Percentiles rank a stretch among this genome's conserved stretches.
These are phyloP conservation scores for Alviniconcha marisindica DNA, from an alignment of 1,140 invertebrate genomes.

Conservation along the genomic window DNA sequence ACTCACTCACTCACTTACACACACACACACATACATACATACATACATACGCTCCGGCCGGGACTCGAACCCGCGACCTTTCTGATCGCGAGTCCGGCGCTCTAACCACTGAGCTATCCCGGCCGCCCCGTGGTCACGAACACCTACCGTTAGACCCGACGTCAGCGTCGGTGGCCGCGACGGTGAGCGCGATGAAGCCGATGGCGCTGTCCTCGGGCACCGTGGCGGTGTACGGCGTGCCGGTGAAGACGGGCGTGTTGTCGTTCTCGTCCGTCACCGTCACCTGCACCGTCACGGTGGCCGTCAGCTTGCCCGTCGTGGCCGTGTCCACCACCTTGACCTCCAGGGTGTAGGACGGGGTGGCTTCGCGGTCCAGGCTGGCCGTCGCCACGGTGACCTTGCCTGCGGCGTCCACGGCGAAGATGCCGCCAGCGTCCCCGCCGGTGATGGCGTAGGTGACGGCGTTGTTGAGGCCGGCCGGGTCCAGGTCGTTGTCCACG, in stretches of 20 bases:
- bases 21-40: not conserved
- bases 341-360: slow-evolving; percentile 43
- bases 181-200: slow-evolving; percentile 87
- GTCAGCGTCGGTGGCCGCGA: slow-evolving; percentile 91
- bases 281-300: slow-evolving; percentile 47
- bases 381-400: slow-evolving; percentile 44
- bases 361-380: slow-evolving; percentile 55
- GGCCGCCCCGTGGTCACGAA: no score
- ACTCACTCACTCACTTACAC: no score
- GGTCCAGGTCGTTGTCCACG: slow-evolving; percentile 52
- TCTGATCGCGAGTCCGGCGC: no score
- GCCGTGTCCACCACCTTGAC: slow-evolving; percentile 53
- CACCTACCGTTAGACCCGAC: slow-evolving; percentile 51
- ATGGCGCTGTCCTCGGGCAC: slow-evolving; percentile 67
- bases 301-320: slow-evolving; percentile 38
- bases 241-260: slow-evolving; percentile 89
- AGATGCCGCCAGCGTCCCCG: slow-evolving; percentile 29
- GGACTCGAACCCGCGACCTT: no score
- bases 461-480: slow-evolving; percentile 46
- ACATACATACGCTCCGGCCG: not conserved
- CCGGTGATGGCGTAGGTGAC: slow-evolving; percentile 45
- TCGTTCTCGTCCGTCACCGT: slow-evolving; percentile 89
- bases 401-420: slow-evolving; percentile 40
- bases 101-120: no score
- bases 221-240: slow-evolving; percentile 42